These are phyloP conservation scores for Typhlomys cinereus DNA, from an alignment of 2,113 vertebrate genomes.

Conservation along the genomic window DNA sequence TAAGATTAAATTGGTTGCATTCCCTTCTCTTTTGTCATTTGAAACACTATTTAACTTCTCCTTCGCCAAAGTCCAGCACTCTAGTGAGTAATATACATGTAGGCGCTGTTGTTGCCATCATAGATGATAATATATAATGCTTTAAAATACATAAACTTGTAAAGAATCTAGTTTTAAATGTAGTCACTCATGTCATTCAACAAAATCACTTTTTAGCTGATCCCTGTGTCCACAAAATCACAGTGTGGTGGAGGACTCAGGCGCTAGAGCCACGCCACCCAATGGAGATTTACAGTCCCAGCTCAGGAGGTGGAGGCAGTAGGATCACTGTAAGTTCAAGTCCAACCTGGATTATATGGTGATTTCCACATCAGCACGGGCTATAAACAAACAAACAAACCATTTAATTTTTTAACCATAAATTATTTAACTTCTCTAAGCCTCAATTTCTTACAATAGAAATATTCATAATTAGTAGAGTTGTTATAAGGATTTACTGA, in stretches of 20 bases:
- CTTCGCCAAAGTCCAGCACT: background rate
- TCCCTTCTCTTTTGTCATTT: background rate
- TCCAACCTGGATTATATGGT: background rate
- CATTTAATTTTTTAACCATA: no score
- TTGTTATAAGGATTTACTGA: constrained; percentile 14
- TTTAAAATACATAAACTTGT: background rate
- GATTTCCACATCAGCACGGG: background rate
- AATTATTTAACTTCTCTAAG: background rate
- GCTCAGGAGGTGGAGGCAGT: background rate
- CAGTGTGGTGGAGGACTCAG: background rate
- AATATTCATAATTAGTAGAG: background rate
- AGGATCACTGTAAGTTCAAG: background rate
- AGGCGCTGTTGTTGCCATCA: background rate
- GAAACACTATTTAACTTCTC: background rate
- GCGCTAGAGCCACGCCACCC: background rate
- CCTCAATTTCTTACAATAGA: constrained; percentile 13
- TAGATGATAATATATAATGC: background rate
- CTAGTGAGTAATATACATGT: background rate
- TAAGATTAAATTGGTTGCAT: background rate
- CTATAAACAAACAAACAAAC: background rate
- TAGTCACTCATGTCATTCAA: background rate
- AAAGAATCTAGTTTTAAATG: background rate
- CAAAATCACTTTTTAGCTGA: background rate
- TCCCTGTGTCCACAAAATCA: background rate
- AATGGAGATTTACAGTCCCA: background rate